phyloP scores from a whole-genome alignment of 2,797 vertebrate genomes.

The Sebastes kiyomatsui region DNA sequence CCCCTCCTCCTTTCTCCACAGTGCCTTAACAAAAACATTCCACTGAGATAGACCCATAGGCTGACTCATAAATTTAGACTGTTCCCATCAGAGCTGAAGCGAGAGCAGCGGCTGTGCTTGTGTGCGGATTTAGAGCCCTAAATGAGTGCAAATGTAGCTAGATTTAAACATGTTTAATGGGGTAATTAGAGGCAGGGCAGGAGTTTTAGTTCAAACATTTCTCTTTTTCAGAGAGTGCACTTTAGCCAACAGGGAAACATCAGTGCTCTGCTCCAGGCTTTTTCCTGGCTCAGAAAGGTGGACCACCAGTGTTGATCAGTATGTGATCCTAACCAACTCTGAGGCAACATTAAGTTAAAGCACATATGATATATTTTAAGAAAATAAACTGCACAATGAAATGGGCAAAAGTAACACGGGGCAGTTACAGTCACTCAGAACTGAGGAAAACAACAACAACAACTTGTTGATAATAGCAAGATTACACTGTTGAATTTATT shows the following conservation, averaged over 20 bases:
- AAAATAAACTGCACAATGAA: background rate
- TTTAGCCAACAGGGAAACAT: background rate
- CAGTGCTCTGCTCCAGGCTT: background rate
- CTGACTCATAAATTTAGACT: slow-evolving; percentile 68
- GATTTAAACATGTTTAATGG: slow-evolving; percentile 15
- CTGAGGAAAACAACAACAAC: background rate
- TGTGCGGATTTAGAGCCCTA: background rate
- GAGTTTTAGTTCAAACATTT: background rate
- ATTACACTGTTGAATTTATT: background rate
- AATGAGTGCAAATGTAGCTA: slow-evolving; percentile 6
- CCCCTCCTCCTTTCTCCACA: slow-evolving; percentile 23
- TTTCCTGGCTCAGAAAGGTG: background rate
- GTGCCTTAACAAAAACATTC: slow-evolving; percentile 72
- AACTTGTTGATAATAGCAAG: too few species aligned
- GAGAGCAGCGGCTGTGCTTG: background rate
- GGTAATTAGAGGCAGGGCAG: slow-evolving; percentile 11
- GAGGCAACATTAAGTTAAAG: background rate
- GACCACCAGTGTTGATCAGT: background rate
- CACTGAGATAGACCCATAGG: slow-evolving; percentile 53
- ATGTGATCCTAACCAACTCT: background rate
- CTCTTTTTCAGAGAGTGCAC: background rate
- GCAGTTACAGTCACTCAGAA: background rate
- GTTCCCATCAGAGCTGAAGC: slow-evolving; percentile 43
- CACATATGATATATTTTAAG: background rate
- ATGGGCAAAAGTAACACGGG: background rate